These are phyloP conservation scores for Netelia melanura DNA, from an alignment of 2,888 invertebrate species.

Conservation along the genomic window DNA sequence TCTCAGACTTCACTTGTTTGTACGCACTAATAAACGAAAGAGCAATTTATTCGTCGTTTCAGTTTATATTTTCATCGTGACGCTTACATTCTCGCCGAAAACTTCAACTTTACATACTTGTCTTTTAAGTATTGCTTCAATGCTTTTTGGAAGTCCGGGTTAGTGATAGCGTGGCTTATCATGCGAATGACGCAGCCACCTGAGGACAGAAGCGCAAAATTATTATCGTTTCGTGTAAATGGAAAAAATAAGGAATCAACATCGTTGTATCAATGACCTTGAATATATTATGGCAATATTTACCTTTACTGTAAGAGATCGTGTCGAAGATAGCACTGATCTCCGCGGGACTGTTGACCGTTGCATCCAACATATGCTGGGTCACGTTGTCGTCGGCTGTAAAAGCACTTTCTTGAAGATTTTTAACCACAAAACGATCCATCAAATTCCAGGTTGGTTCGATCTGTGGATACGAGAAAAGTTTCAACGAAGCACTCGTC, in stretches of 20 bases:
- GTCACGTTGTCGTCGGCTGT: constrained; percentile 83
- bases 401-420: constrained; percentile 84
- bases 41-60: too few species aligned
- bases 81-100: constrained; percentile 75
- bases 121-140: constrained; percentile 73
- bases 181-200: constrained; percentile 87
- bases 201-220: constrained; percentile 61
- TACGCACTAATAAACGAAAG: too few species aligned
- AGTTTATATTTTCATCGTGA: too few species aligned
- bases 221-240: background rate
- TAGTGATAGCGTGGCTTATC: constrained; percentile 86
- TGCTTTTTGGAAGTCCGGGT: constrained; percentile 84
- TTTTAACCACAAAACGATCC: constrained; percentile 86
- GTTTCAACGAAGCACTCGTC: background rate
- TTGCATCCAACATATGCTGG: constrained; percentile 86
- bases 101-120: constrained; percentile 74
- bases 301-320: constrained; percentile 89
- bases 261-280: background rate
- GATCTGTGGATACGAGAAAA: constrained; percentile 49
- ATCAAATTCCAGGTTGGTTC: constrained; percentile 83
- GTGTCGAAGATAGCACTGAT: constrained; percentile 86
- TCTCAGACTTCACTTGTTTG: too few species aligned
- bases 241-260: background rate
- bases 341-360: constrained; percentile 85
- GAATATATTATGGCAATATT: background rate